Base-by-base conservation (phyloP, 2,113 vertebrate genomes). In the Limnothrissa miodon region DNA sequence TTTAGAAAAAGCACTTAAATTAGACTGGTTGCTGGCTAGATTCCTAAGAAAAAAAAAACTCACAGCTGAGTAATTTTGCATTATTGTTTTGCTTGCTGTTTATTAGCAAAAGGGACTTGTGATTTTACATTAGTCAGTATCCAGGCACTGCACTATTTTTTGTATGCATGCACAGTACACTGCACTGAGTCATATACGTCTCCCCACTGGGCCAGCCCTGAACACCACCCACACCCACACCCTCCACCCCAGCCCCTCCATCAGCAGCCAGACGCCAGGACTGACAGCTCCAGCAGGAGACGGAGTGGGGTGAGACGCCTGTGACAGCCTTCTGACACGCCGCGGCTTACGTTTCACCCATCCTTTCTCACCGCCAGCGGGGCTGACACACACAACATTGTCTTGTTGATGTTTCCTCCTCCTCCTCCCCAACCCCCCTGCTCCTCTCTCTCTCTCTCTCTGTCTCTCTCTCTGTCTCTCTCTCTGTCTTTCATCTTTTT, bases 401-500 rank as follows among this genome's bases (percentile, higher is more conserved):
- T 86, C 82, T 81, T 89, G 86, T 86, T 87, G 66, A 74, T 36
- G 66, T 33, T 33, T 74, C 66, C 15, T 33, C 66, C 23, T 21
- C 17, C 53, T 21, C 21, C 15, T 1, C 17, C 53, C 4, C 53
- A 10, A 15, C 1, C 48, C 2, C 48, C 88, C 90, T 93, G 92
- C n/a, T n/a, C n/a, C n/a, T n/a, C n/a, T n/a, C n/a, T n/a, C n/a
- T 25, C 25, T 62, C 59, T 62, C 56, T 56, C 17, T 6, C 53
- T 56, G 1, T 56, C 82, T 80, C 84, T 86, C 87, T 85, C 91
- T 89, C 90, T 93, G 92, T 91, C 70, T 59, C 56, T 59, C 21
- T 59, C 56, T 59, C 56, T 25, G 80, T 80, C 84, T 86, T 87
- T 85, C 91, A 89, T 90, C 93, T 92, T 91, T 59, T 74, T 74